Evolutionary conservation across 30 jellyfish, hydroid and myxozoan genomes (phyloP), one percentile per base, ranked within the genome.

Genomic region (Chrysaora quinquecirrha): DNA sequence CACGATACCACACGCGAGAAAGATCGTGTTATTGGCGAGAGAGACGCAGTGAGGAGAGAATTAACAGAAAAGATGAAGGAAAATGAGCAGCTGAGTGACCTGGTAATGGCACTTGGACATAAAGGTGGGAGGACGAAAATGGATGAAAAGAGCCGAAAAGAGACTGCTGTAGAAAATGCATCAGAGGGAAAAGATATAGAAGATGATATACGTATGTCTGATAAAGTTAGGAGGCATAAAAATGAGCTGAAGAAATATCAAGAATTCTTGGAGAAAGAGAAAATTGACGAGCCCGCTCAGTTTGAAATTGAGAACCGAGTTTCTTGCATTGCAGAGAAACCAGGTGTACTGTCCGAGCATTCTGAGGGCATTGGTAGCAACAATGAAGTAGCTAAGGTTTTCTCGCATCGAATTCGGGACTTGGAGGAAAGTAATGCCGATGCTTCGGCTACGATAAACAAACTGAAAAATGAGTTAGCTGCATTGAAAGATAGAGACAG

Each of bases 391-490:
- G 50, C 81, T 0, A 48, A 48, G 18, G 74, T 78, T 0, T 64
- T 78, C 24, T 62, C 89, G 30, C 31, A 25, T 38, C 66, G 89
- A 30, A 78, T 78, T 60, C 27, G 38, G 31, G 89, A 78, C 32
- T 67, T 78, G 2, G 89, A 78, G 31, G 31, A n/a, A 52, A 78
- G 69, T 18, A 78, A 78, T 20, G 50, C 30, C 3, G 72, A 28
- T 20, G 56, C 72, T 48, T 63, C 4, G 0, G 34, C 38, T 1
- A 30, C 52, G 30, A 29, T 46, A n/a, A 73, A 30, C 16, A 69
- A 67, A 49, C 61, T 80, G 46, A 28, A 65, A 10, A 7, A 20
- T 2, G 76, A 66, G 49, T 14, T 29, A 16, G 73, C 0, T 14
- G 50, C 54, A 2, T 24, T 22, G 73, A 64, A 64, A 20, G 46